Percentiles rank a stretch among this genome's conserved stretches.
phyloP scores from a whole-genome alignment of 2,797 vertebrate species.

The Fistularia commersonii region DNA sequence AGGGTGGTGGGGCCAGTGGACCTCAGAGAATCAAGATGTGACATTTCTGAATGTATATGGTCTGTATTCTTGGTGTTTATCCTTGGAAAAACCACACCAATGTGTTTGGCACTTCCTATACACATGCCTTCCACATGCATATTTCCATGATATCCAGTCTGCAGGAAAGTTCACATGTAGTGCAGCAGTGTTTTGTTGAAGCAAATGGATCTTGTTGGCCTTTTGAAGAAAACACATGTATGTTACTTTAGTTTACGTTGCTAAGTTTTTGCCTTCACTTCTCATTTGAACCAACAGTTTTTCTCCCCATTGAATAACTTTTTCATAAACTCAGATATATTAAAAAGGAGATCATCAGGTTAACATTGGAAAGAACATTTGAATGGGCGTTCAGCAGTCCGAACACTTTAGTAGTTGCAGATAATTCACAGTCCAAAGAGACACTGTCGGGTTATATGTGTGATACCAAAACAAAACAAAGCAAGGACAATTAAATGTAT shows the following conservation, averaged over 20 bases:
- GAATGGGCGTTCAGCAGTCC: conserved; percentile 16
- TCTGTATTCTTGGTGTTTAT: conserved; percentile 5
- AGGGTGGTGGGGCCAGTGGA: conserved; percentile 7
- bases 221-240: conserved; percentile 14
- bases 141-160: conserved; percentile 28
- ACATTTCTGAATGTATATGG: conserved; percentile 14
- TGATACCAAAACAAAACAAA: conserved; percentile 7
- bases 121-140: conserved; percentile 35
- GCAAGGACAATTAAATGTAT: background rate
- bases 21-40: conserved; percentile 16
- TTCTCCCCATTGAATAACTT: conserved; percentile 22
- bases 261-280: conserved; percentile 35
- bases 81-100: conserved; percentile 2
- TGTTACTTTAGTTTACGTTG: conserved; percentile 27
- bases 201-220: conserved; percentile 14
- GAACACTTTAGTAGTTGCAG: conserved; percentile 37
- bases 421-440: conserved; percentile 48
- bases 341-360: conserved; percentile 40
- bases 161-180: conserved; percentile 27
- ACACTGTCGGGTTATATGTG: conserved; percentile 48
- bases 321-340: conserved; percentile 32
- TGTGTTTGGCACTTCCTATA: conserved; percentile 18
- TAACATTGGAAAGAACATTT: conserved; percentile 27
- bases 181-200: conserved; percentile 22
- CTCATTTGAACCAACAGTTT: conserved; percentile 32